Evolutionary conservation across 1,140 invertebrate genomes (phyloP).

Genomic region (Samia ricini): DNA sequence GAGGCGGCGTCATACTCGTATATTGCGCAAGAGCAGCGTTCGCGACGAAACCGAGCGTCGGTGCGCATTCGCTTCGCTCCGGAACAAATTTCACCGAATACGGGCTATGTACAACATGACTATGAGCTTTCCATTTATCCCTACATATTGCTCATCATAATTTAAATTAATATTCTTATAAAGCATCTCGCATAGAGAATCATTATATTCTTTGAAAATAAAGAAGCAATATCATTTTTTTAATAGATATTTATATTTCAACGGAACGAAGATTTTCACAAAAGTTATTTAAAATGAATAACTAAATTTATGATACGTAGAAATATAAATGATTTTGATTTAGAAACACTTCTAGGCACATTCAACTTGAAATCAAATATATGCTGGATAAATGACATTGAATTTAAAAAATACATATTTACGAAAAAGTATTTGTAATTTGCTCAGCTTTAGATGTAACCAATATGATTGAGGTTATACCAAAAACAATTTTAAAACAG

Average conservation of each 20-base stretch:
- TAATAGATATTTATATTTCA: neutral
- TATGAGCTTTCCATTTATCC: constrained; percentile 32
- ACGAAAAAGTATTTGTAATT: too few species aligned
- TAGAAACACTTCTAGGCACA: too few species aligned
- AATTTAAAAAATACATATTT: too few species aligned
- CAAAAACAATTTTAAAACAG: too few species aligned
- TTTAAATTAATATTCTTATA: constrained; percentile 5
- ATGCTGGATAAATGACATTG: too few species aligned
- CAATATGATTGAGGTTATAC: too few species aligned
- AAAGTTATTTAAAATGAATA: too few species aligned
- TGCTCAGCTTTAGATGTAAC: too few species aligned
- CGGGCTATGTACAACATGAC: constrained; percentile 32
- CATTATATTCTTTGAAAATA: neutral
- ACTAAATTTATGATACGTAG: too few species aligned
- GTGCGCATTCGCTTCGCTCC: constrained; percentile 51
- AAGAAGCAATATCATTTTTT: neutral
- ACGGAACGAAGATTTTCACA: too few species aligned
- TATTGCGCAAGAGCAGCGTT: constrained; percentile 48
- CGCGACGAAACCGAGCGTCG: constrained; percentile 43
- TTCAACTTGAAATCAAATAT: too few species aligned
- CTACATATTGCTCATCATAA: neutral
- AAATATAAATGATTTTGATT: too few species aligned
- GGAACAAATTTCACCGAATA: constrained; percentile 65
- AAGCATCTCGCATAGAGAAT: neutral
- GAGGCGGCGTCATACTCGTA: constrained; percentile 47